Conservation (phyloP, 2,888 invertebrate species). For the Myathropa florea region DNA sequence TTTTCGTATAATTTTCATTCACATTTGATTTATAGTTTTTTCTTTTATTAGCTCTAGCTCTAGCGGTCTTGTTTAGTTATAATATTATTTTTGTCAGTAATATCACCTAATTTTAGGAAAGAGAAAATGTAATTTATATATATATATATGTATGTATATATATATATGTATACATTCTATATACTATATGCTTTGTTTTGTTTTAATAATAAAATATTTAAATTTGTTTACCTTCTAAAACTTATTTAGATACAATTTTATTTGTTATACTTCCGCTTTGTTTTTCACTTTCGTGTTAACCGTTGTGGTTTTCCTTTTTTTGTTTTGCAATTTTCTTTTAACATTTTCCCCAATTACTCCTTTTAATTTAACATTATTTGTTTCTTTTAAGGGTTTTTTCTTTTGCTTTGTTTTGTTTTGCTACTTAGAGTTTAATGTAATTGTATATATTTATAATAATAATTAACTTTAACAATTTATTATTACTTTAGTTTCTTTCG, state of each 20-base stretch:
- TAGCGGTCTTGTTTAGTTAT: conserved; percentile 28
- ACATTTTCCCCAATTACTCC: conserved; percentile 34
- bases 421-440: conserved; percentile 42
- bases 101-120: conserved; percentile 68
- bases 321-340: background rate
- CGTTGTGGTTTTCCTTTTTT: background rate
- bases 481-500: background rate
- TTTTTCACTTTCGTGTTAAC: conserved; percentile 30
- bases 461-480: conserved; percentile 55
- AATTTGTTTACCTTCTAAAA: conserved; percentile 47
- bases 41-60: conserved; percentile 34
- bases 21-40: conserved; percentile 32
- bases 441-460: conserved; percentile 30
- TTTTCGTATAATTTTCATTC: conserved; percentile 39
- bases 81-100: conserved; percentile 60
- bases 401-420: too few species aligned
- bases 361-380: background rate
- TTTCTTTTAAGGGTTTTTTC: background rate
- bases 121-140: conserved; percentile 60
- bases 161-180: background rate
- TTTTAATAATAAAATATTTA: conserved; percentile 60
- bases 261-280: conserved; percentile 26
- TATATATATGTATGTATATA: conserved; percentile 13
- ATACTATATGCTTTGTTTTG: conserved; percentile 5
- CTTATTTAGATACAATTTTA: conserved; percentile 44